Percentiles rank a stretch among this genome's conserved stretches.
phyloP scores from a whole-genome alignment of 1,140 invertebrate genomes.

The Argopecten irradians region DNA sequence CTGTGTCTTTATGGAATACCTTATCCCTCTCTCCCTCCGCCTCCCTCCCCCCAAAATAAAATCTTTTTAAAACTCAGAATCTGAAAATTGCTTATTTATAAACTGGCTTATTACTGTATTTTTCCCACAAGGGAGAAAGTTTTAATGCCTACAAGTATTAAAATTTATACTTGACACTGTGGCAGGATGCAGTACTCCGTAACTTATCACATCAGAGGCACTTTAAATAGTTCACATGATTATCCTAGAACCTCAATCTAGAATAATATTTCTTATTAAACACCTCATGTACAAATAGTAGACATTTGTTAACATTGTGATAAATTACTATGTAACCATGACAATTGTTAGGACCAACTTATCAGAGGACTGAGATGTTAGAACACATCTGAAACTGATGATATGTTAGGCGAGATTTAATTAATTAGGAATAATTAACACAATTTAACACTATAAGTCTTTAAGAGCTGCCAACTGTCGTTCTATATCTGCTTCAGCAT shows the following conservation, averaged over 20 bases:
- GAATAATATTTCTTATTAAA: too few relatives aligned
- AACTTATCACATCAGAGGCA: not conserved
- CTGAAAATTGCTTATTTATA: too few relatives aligned
- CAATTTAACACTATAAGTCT: conserved; percentile 75
- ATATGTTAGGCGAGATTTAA: not conserved
- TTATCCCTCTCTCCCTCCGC: too few relatives aligned
- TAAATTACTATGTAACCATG: not conserved
- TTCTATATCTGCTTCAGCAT: conserved; percentile 85
- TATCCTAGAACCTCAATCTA: not conserved
- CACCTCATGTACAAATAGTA: not conserved
- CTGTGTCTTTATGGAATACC: too few relatives aligned
- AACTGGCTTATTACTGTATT: too few relatives aligned
- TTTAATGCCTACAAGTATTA: too few relatives aligned
- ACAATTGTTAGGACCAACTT: not conserved
- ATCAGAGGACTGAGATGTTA: not conserved
- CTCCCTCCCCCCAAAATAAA: too few relatives aligned
- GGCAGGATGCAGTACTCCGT: too few relatives aligned
- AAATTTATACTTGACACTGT: too few relatives aligned
- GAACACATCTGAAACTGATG: not conserved
- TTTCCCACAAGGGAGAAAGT: too few relatives aligned
- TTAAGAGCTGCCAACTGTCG: conserved; percentile 86
- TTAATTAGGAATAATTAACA: not conserved
- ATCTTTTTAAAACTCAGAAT: too few relatives aligned
- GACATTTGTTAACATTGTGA: not conserved
- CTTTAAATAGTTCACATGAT: not conserved